These are phyloP conservation scores for Ambastaia sidthimunki DNA, from an alignment of 2,797 vertebrate genomes.

Conservation along the genomic window DNA sequence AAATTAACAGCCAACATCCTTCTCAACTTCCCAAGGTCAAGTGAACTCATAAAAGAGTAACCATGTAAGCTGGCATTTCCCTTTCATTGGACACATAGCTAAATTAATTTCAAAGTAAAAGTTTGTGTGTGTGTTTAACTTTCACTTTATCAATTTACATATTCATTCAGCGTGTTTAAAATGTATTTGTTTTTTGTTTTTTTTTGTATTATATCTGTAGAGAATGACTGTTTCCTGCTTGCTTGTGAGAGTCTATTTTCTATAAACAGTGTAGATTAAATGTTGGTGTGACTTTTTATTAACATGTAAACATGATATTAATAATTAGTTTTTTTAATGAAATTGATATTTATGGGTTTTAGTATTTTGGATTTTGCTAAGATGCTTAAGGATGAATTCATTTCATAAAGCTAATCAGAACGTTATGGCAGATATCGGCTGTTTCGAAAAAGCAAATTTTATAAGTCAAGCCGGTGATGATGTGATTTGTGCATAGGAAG, in stretches of 20 bases:
- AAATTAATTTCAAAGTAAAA: no score
- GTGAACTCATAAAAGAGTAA: slow-evolving; percentile 35
- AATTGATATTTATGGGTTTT: slow-evolving; percentile 11
- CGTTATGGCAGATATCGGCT: neutral
- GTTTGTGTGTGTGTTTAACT: no score
- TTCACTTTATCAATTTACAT: no score
- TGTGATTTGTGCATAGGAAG: slow-evolving; percentile 21
- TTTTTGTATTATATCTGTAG: neutral
- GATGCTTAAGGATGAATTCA: slow-evolving; percentile 22
- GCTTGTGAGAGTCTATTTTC: neutral
- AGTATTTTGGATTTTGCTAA: slow-evolving; percentile 27
- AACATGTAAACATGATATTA: slow-evolving; percentile 5
- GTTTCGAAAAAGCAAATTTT: slow-evolving; percentile 35
- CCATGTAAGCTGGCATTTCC: slow-evolving; percentile 1
- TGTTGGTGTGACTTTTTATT: neutral
- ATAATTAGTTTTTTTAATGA: neutral
- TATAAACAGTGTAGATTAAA: neutral
- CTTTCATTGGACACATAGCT: neutral
- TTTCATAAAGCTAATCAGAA: slow-evolving; percentile 23
- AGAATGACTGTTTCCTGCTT: neutral
- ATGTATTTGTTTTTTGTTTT: no score
- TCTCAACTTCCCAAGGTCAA: slow-evolving; percentile 46
- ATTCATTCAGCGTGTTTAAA: no score
- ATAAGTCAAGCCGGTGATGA: slow-evolving; percentile 37
- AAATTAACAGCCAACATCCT: slow-evolving; percentile 36